Evolutionary conservation across 2,888 invertebrate species (phyloP).

Genomic region (Pristionchus arcanus): DNA sequence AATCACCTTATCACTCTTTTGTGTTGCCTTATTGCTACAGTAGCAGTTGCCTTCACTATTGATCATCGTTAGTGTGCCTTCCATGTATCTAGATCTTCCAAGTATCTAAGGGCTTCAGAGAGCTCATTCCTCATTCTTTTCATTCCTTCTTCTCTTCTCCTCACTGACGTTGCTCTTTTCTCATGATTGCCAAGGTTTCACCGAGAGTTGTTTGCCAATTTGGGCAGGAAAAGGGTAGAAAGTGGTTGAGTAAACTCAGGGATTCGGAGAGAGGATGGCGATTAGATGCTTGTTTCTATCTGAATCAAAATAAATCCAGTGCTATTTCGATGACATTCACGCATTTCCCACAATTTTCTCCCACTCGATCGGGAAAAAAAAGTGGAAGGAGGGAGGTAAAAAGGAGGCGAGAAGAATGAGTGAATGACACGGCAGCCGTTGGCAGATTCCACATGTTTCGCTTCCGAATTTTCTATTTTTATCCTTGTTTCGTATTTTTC

Average conservation of each 20-base stretch:
- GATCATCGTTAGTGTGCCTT: background rate
- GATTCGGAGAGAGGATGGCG: no score
- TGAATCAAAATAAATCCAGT: background rate
- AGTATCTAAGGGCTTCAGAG: background rate
- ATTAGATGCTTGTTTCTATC: no score
- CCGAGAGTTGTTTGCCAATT: constrained; percentile 23
- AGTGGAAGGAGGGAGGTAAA: background rate
- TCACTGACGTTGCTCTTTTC: background rate
- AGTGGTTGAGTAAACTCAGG: background rate
- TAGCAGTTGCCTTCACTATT: no score
- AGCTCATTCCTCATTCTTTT: constrained; percentile 18
- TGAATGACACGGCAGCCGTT: constrained; percentile 30
- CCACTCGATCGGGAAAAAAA: background rate
- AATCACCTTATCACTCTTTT: no score
- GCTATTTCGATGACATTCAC: background rate
- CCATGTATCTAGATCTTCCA: background rate
- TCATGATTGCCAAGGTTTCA: background rate
- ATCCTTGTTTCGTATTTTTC: no score
- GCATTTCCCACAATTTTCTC: background rate
- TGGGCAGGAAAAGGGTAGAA: background rate
- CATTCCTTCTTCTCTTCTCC: background rate
- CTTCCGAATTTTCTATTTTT: background rate
- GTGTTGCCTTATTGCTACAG: no score
- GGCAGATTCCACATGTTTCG: constrained; percentile 9
- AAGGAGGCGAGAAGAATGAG: constrained; percentile 17